Percentiles rank a stretch among this genome's conserved stretches.
These are phyloP conservation scores for Calyptommatus sinebrachiatus DNA, from an alignment of 2,113 vertebrate species.

Conservation along the genomic window DNA sequence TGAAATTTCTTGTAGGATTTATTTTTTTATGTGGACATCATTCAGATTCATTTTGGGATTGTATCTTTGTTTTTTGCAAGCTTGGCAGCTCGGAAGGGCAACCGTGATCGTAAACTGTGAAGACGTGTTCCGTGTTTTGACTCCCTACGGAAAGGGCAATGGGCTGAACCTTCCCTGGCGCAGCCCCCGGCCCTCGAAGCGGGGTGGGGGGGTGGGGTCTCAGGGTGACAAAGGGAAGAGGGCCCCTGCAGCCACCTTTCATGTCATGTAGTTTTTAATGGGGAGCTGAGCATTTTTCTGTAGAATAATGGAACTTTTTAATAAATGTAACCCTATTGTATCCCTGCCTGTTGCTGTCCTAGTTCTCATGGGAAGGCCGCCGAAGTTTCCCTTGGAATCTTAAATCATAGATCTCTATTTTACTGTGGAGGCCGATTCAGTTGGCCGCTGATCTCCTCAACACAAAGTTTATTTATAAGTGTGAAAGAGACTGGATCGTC, in stretches of 20 bases:
- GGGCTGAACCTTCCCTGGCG: constrained; percentile 59
- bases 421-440: constrained; percentile 55
- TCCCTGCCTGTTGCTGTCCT: constrained; percentile 63
- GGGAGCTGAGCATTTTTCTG: constrained; percentile 66
- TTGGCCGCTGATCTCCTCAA: constrained; percentile 59
- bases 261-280: constrained; percentile 43
- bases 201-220: constrained; percentile 22
- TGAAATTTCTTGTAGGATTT: constrained; percentile 83
- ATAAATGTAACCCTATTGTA: constrained; percentile 66
- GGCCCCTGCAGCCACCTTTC: constrained; percentile 45
- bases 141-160: constrained; percentile 71
- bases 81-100: constrained; percentile 73
- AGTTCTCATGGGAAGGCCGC: constrained; percentile 54
- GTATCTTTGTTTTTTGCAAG: constrained; percentile 75
- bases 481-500: constrained; percentile 55
- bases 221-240: constrained; percentile 56
- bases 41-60: constrained; percentile 76
- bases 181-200: constrained; percentile 25
- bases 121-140: constrained; percentile 73
- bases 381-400: constrained; percentile 56
- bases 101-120: constrained; percentile 77
- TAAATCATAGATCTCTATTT: constrained; percentile 63
- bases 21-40: constrained; percentile 84
- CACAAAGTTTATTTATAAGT: constrained; percentile 65
- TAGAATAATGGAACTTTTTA: constrained; percentile 70